Conservation (phyloP, 2,888 invertebrate genomes). For the Dioctria linearis region DNA sequence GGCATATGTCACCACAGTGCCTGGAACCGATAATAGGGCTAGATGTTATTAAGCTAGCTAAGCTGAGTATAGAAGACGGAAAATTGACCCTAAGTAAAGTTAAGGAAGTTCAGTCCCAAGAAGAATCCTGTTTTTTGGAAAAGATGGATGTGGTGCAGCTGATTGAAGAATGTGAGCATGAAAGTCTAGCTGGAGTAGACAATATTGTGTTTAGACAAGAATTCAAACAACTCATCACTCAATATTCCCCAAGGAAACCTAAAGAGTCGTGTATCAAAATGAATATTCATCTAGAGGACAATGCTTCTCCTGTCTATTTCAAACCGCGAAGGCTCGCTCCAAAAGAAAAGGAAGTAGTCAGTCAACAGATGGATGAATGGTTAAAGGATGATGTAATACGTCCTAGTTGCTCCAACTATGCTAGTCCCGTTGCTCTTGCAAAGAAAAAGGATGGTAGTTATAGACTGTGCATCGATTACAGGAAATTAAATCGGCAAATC, state of each 20-base stretch:
- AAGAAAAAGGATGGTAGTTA: too few relatives aligned
- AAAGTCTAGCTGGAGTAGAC: background rate
- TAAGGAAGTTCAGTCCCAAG: background rate
- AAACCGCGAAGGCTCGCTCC: too few relatives aligned
- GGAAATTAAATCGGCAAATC: too few relatives aligned
- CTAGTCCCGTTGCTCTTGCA: too few relatives aligned
- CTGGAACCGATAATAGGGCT: background rate
- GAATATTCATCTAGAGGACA: background rate
- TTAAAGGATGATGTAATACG: too few relatives aligned
- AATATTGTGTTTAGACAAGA: background rate
- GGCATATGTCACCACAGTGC: background rate
- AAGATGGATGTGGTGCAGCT: background rate
- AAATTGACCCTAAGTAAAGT: background rate
- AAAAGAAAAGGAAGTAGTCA: too few relatives aligned
- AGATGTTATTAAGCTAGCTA: background rate
- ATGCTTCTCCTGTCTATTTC: too few relatives aligned
- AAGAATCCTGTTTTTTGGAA: background rate
- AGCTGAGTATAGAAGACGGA: background rate
- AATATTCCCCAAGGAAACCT: background rate
- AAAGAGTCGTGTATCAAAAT: slow-evolving; percentile 4
- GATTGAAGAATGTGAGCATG: background rate
- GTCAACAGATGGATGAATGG: too few relatives aligned
- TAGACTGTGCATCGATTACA: too few relatives aligned
- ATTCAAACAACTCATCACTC: background rate
- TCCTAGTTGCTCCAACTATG: too few relatives aligned